phyloP scores from a whole-genome alignment of 2,797 vertebrate species.

The Smutsia temminckii region DNA sequence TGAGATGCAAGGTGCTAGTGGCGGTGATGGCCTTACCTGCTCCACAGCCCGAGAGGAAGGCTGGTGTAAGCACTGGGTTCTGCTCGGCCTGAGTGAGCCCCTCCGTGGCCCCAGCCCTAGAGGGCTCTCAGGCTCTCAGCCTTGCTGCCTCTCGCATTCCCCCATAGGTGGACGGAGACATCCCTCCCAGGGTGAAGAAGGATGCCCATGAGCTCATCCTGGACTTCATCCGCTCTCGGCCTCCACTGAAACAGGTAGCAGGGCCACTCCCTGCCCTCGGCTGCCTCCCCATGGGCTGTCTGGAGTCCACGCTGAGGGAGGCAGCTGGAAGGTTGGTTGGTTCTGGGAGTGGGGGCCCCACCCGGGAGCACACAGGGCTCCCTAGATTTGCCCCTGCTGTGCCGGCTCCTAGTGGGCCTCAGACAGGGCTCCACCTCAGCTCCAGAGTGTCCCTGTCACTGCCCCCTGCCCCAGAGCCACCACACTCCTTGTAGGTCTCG shows the following conservation, averaged over 20 bases:
- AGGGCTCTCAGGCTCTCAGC: neutral
- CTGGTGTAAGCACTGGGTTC: neutral
- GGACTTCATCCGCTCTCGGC: constrained; percentile 96
- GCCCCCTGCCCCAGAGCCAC: accelerated
- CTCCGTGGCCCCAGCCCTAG: too few species aligned
- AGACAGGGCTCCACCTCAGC: neutral
- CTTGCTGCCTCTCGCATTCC: neutral
- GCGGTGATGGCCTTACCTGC: neutral
- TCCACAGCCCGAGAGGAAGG: accelerated
- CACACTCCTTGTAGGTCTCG: constrained; percentile 84
- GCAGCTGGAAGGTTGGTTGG: neutral
- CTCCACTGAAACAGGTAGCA: constrained; percentile 93
- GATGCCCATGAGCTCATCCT: constrained; percentile 95
- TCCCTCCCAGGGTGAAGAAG: constrained; percentile 93
- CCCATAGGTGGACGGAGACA: constrained; percentile 92
- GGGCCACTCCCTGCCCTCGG: accelerated
- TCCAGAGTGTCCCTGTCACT: accelerated
- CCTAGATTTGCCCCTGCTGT: neutral
- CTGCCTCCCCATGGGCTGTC: neutral
- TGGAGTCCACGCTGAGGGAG: neutral
- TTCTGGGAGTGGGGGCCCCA: neutral
- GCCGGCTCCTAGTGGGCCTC: neutral
- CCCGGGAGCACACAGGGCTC: neutral
- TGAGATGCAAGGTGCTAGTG: neutral
- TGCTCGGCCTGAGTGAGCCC: neutral